phyloP scores from a whole-genome alignment of 2,797 vertebrate species.

The Urocyon cinereoargenteus region DNA sequence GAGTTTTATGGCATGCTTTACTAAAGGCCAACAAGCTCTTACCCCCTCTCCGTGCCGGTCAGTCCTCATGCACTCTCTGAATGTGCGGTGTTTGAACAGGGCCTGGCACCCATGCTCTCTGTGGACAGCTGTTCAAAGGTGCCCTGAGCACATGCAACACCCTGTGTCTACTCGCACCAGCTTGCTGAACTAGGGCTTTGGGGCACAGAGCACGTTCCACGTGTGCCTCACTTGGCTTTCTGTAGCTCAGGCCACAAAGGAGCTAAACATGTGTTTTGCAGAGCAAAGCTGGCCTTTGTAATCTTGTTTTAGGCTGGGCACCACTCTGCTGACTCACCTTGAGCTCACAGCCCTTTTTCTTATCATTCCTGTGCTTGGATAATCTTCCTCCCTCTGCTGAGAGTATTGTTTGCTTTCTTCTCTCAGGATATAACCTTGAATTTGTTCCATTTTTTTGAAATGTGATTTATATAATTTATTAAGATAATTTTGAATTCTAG shows the following conservation, averaged over 20 bases:
- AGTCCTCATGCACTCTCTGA: neutral
- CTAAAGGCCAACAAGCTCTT: neutral
- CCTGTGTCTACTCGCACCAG: neutral
- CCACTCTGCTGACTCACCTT: neutral
- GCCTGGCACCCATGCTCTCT: neutral
- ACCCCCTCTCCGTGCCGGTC: neutral
- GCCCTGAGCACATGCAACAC: neutral
- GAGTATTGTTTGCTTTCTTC: neutral
- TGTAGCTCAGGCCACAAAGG: neutral
- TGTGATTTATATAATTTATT: constrained; percentile 76
- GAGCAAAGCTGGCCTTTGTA: neutral
- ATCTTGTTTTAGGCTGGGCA: neutral
- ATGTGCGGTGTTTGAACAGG: neutral
- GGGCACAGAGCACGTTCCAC: neutral
- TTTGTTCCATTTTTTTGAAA: constrained; percentile 69
- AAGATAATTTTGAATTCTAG: constrained; percentile 72
- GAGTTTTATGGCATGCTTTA: neutral
- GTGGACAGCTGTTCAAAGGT: neutral
- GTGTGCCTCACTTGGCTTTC: neutral
- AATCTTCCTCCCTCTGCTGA: neutral
- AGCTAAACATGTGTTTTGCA: neutral
- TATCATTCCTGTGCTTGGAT: neutral
- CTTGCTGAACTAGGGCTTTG: neutral
- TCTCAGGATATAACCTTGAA: constrained; percentile 67
- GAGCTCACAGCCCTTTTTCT: neutral